Base-by-base conservation (phyloP, 1,140 invertebrate species). In the Drosophila mojavensis region DNA sequence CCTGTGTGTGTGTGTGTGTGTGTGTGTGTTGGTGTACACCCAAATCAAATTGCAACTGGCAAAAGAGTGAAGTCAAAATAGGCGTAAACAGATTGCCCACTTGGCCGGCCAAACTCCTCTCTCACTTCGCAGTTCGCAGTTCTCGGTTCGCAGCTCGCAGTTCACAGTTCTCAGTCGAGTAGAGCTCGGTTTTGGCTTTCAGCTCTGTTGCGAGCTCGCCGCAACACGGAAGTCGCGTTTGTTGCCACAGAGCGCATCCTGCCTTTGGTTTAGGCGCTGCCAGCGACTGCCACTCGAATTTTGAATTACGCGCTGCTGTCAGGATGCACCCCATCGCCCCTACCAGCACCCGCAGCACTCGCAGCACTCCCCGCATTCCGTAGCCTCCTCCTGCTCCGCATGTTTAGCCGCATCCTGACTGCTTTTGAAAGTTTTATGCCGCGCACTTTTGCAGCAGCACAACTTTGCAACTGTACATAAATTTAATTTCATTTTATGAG, bases 401-500 rank as follows among this genome's bases (percentile, higher is more conserved):
- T 89, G 84, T 89, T 89, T 84, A 74, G 79, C 83, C 76, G 78
- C 83, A 82, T 86, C 68, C 83, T 75, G 80, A 15, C 67, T 83
- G 78, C 77, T 73, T 74, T 78, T 75, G 77, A 88, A 89, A 89
- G 80, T 89, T 89, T 81, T 73, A 84, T 84, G 65, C 68, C 26
- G 33, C 74, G 43, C 69, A 51, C 60, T 59, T 68, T 41, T 26
- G 47, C 71, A 68, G 60, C 55, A 43, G 65, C 62, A 33, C 66
- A 84, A 89, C 83, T 88, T 89, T 83, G 83, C 81, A 83, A 89
- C 79, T 78, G 74, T 81, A 89, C 84, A 89, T 89, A 89, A 89
- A 89, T 89, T 89, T 89, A 75, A 89, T 89, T 84, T 89, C 70
- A 70, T 89, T 89, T 89, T 88, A 88, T 88, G 83, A 88, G 68